A percentile compares a stretch with the other conserved stretches of the same genome.
Conservation (phyloP, 2,113 vertebrate species). For the Python bivittatus region DNA sequence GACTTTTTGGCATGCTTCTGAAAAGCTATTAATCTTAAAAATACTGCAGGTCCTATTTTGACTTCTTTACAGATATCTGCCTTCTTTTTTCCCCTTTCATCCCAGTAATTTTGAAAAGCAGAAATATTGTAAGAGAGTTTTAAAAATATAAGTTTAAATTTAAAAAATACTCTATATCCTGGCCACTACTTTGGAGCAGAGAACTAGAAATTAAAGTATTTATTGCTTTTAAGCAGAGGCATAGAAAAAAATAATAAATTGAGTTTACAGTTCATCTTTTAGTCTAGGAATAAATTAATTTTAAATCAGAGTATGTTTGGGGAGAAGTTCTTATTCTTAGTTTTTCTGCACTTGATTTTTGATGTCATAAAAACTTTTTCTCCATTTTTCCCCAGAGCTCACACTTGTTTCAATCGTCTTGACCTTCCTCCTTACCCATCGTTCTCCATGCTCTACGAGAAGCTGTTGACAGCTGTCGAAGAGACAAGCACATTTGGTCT, state of each 20-base stretch:
- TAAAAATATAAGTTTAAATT: background rate
- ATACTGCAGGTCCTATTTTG: background rate
- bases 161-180: background rate
- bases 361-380: slow-evolving; percentile 12
- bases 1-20: background rate
- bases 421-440: slow-evolving; percentile 97
- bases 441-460: slow-evolving; percentile 98
- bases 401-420: slow-evolving; percentile 98
- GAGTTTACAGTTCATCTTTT: background rate
- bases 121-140: background rate
- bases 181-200: background rate
- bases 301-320: background rate
- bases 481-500: slow-evolving; percentile 98
- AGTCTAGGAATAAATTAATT: background rate
- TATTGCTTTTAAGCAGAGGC: background rate
- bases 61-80: background rate
- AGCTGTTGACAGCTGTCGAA: slow-evolving; percentile 96
- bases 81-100: too few relatives aligned
- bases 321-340: background rate
- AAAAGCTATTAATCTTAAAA: background rate
- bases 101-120: background rate
- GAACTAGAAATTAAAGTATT: background rate
- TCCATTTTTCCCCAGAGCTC: slow-evolving; percentile 82
- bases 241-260: background rate
- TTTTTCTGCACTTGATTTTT: slow-evolving; percentile 19